Evolutionary conservation across 2,797 vertebrate species (phyloP).

Genomic region (Tokudaia muenninki): DNA sequence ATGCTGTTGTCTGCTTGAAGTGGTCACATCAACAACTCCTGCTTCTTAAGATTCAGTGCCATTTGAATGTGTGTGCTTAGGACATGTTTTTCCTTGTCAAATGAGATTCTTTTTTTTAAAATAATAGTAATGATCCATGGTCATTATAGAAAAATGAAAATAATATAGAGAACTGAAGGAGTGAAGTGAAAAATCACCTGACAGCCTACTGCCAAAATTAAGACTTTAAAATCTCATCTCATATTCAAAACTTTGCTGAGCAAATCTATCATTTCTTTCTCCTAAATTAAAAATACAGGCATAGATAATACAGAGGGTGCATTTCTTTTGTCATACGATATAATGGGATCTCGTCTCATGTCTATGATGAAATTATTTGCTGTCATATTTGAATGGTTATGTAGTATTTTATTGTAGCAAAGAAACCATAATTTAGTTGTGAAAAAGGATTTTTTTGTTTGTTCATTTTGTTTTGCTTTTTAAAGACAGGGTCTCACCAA

Average conservation of each 20-base stretch:
- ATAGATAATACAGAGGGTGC: neutral
- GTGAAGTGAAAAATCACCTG: conserved; percentile 49
- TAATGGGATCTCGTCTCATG: conserved; percentile 29
- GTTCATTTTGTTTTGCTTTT: neutral
- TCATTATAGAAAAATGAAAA: conserved; percentile 31
- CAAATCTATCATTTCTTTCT: conserved; percentile 46
- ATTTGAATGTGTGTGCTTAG: conserved; percentile 36
- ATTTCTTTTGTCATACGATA: conserved; percentile 37
- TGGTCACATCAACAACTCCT: neutral
- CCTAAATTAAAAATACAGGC: conserved; percentile 29
- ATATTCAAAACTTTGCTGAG: conserved; percentile 41
- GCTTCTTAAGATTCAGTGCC: neutral
- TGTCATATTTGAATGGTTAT: conserved; percentile 29
- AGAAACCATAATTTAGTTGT: conserved; percentile 41
- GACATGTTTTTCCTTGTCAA: conserved; percentile 31
- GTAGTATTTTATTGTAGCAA: conserved; percentile 51
- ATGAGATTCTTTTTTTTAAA: neutral
- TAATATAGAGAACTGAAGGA: neutral
- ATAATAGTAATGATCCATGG: conserved; percentile 15
- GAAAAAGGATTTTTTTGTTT: neutral
- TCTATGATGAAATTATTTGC: conserved; percentile 42
- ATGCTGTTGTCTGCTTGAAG: neutral
- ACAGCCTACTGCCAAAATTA: conserved; percentile 9
- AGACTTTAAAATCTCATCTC: conserved; percentile 27
- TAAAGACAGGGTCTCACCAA: neutral